Evolutionary conservation across 2,888 invertebrate genomes (phyloP).

Genomic region (Villa cingulata): DNA sequence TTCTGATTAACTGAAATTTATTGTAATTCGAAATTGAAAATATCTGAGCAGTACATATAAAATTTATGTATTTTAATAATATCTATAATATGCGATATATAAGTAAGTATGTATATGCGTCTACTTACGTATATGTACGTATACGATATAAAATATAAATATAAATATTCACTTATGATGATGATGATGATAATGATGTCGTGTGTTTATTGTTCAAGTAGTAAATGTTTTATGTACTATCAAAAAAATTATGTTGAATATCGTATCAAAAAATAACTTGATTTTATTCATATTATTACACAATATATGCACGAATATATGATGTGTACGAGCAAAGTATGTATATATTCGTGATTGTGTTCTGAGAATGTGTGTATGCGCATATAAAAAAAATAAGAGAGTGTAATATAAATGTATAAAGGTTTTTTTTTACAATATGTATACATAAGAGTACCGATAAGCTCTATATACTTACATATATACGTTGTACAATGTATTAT

Average conservation of each 20-base stretch:
- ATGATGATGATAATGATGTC: no score
- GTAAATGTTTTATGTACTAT: constrained; percentile 11
- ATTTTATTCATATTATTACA: neutral
- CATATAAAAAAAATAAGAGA: neutral
- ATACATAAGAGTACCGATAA: no score
- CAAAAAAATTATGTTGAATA: neutral
- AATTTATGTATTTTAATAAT: no score
- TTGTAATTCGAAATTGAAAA: constrained; percentile 35
- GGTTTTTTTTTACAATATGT: no score
- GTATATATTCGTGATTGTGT: neutral
- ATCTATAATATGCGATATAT: no score
- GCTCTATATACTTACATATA: no score
- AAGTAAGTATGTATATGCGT: no score
- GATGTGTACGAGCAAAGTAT: neutral
- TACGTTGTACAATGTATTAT: no score
- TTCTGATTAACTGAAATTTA: constrained; percentile 34
- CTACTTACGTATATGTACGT: no score
- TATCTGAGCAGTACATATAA: constrained; percentile 20
- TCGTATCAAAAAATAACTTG: neutral
- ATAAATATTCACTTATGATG: constrained; percentile 6
- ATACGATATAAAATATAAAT: constrained; percentile 10
- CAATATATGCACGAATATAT: neutral
- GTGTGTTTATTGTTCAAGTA: constrained; percentile 6
- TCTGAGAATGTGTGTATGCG: neutral
- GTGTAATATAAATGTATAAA: no score